Evolutionary conservation across 2,797 vertebrate species (phyloP), one percentile per base, ranked within the genome.

Genomic region (Melanotaenia pygmaea): DNA sequence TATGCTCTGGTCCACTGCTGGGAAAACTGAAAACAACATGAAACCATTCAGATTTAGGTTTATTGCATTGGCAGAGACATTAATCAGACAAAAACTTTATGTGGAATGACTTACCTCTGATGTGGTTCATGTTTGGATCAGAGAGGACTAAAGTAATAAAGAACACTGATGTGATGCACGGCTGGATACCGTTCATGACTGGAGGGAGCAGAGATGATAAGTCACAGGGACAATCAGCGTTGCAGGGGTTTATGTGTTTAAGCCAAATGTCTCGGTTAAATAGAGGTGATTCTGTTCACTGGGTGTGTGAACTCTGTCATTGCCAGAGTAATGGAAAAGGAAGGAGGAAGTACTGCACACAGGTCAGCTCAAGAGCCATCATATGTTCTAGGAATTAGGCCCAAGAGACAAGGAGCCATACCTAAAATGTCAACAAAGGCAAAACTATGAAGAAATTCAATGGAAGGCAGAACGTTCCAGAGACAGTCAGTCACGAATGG

Each of bases 311-410:
- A 76, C 72, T 70, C 82, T 43, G 81, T 86, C 77, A 76, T 53
- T 86, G 83, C 67, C 86, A 83, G 69, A 68, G 74, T 50, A 86
- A 81, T 85, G 93, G 93, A 95, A 94, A 91, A 81, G 94, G 92
- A 94, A 92, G 83, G 77, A 81, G 82, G 79, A 89, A 86, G 87
- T 84, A 30, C 79, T 35, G 74, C 47, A 73, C 79, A 86, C 32
- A 72, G 90, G 83, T 89, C 89, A 90, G 69, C 77, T 88, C 58
- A 81, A 77, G 69, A 90, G 76, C n/a, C 70, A 88, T 79, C 66
- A 67, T 69, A 76, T 82, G 79, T 81, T 88, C 76, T 64, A 32
- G 79, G 81, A 81, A 68, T 56, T 77, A 40, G 67, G 28, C 72
- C 69, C 86, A 30, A 38, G 81, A 86, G 79, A 78, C 20, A 69